Evolutionary conservation across 2,113 vertebrate genomes (phyloP).

Genomic region (Platysternon megacephalum): DNA sequence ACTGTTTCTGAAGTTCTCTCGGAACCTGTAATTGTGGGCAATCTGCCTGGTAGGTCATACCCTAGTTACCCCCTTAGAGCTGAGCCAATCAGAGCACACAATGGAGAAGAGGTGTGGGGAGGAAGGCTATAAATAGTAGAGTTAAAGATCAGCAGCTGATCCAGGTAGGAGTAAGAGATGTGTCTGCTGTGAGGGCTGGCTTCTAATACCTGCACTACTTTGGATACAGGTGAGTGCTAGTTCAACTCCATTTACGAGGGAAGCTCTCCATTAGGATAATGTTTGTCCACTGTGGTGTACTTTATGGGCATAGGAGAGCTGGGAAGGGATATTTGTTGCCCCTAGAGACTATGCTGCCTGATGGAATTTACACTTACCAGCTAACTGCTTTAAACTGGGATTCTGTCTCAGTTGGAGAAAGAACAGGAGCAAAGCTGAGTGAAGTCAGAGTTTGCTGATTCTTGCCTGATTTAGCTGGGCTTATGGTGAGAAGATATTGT

Average conservation of each 20-base stretch:
- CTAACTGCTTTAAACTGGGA: not conserved
- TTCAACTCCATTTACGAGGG: not conserved
- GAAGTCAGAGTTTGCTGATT: not conserved
- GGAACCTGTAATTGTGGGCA: not conserved
- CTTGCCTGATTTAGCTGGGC: not conserved
- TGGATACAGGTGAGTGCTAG: not conserved
- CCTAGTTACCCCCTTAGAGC: not conserved
- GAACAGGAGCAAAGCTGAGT: not conserved
- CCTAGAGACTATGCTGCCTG: not conserved
- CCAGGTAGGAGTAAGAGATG: no score
- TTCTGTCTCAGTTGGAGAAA: not conserved
- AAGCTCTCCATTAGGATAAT: not conserved
- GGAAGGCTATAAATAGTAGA: not conserved
- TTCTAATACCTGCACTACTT: not conserved
- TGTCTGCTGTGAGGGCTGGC: not conserved
- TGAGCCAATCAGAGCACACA: not conserved
- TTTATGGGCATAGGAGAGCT: not conserved
- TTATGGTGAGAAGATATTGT: not conserved
- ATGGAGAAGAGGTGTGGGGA: not conserved
- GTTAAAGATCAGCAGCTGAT: not conserved
- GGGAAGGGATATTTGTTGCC: not conserved
- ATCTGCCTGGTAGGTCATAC: not conserved
- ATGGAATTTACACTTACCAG: not conserved
- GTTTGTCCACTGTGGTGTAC: not conserved
- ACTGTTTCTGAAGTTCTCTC: not conserved